A percentile compares a stretch with the other conserved stretches of the same genome.
phyloP scores from a whole-genome alignment of 2,113 vertebrate species.

The Arothron firmamentum region DNA sequence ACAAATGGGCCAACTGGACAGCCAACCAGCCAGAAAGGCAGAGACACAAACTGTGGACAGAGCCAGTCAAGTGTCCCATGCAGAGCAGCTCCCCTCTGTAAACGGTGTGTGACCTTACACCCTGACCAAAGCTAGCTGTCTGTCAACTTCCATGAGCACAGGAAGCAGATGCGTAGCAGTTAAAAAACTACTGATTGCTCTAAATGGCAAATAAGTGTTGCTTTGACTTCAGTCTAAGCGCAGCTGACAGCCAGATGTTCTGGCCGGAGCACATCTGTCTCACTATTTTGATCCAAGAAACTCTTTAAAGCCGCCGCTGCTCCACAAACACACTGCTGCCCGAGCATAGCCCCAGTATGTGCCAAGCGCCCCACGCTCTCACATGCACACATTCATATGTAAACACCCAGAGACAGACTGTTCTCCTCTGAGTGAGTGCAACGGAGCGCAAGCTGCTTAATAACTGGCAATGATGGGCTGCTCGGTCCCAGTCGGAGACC shows the following conservation, averaged over 20 bases:
- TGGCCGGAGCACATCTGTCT: conserved; percentile 16
- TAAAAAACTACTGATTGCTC: conserved; percentile 20
- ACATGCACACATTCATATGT: conserved; percentile 55
- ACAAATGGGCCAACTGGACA: conserved; percentile 57
- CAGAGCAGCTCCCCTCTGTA: conserved; percentile 19
- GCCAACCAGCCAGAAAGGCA: conserved; percentile 43
- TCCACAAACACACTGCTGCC: neutral
- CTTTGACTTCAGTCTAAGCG: conserved; percentile 6
- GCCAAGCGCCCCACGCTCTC: neutral
- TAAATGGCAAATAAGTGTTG: neutral
- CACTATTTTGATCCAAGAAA: conserved; percentile 13
- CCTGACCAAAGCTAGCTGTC: conserved; percentile 3
- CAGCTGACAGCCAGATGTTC: conserved; percentile 5
- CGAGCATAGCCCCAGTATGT: no score
- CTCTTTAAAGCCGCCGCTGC: conserved; percentile 5
- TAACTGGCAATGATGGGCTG: conserved; percentile 77
- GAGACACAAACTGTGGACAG: conserved; percentile 26
- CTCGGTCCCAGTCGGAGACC: conserved; percentile 70
- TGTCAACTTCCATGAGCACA: conserved; percentile 19
- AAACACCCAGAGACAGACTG: conserved; percentile 57
- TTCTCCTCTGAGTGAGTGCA: conserved; percentile 62
- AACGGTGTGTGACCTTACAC: conserved; percentile 31
- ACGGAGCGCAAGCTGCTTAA: conserved; percentile 70
- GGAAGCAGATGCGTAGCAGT: conserved; percentile 4
- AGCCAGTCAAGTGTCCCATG: conserved; percentile 40